Evolutionary conservation across 2,797 vertebrate genomes (phyloP), one percentile per base, ranked within the genome.

Genomic region (Halcyon leucocephala): DNA sequence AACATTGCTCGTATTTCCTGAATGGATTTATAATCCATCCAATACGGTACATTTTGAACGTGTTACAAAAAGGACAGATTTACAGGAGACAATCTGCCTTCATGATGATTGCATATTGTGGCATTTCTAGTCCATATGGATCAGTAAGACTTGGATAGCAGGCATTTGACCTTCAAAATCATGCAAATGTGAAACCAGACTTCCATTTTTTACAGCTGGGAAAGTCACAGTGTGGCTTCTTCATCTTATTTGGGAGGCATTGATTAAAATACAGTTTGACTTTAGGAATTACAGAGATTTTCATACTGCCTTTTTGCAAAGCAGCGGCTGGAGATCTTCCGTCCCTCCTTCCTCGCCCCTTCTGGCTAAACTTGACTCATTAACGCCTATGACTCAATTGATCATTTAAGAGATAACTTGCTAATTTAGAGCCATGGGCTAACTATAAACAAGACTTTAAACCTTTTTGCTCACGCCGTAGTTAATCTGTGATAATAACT

Each of bases 51-150:
- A 94, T 95, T 98, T 92, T 90, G 97, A 98, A 97, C 90, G 96
- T 97, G 98, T 98, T 97, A 97, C 97, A 97, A 97, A 98, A 98
- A 97, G 98, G 98, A 98, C 97, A 98, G 98, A 98, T 98, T 98
- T 98, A 98, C 97, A 97, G 97, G 96, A 98, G 98, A 98, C 98
- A 98, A 98, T 98, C 98, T 98, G 98, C 98, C 98, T 98, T 94
- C 97, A 46, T 98, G 98, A 98, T 97, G 98, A 98, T 97, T 98
- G 98, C 98, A 98, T 98, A 98, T 98, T 98, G 98, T 98, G 98
- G 98, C 98, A 98, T 98, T 98, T 98, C 97, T 98, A 97, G 97
- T 98, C 98, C 98, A 98, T 98, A 98, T 98, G 98, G 98, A 98
- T 98, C 96, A 98, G 97, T 93, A 97, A 98, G 98, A 98, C 97